Base-by-base conservation (phyloP, 2,797 vertebrate species). In the Alcedo atthis region DNA sequence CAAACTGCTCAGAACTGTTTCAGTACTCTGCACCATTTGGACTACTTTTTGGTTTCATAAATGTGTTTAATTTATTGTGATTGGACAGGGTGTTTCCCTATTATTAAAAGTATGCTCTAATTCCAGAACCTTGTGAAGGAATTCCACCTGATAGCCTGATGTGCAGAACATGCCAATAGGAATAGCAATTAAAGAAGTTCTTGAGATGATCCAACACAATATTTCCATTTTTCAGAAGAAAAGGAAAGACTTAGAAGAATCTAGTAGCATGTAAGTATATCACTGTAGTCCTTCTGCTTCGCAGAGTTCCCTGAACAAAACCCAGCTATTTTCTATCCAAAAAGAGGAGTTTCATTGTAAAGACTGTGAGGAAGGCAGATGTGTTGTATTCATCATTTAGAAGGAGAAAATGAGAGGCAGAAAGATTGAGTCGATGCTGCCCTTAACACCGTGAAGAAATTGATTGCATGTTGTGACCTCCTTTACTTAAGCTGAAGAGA, bases 331-430 rank as follows among this genome's bases (percentile, higher is more conserved):
- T 55, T 51, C 57, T 55, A 63, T 49, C 10, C 1, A 0, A 24
- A 59, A 92, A 45, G 9, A 33, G 6, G 25, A 67, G 10, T 79
- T 86, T 81, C 40, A 35, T 81, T 77, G 37, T 46, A 57, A 76
- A 82, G n/a, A 55, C 6, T 74, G 28, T 30, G 40, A 77, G 21
- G 35, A 16, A 67, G n/a, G 40, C 3, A 58, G 26, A 43, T 67
- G 14, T 42, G 24, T 42, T 77, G 49, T 42, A 78, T 57, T 81
- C 55, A 59, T 77, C 61, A 51, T 30, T 42, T 48, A 76, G 76
- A 90, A 81, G 57, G 14, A 86, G 35, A 77, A 90, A 93, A 86
- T 21, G 19, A 86, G 64, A 59, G 9, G n/a, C 9, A 84, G 67
- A 73, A 93, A 64, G n/a, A 46, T 26, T 67, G 33, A 43, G 15